Percentiles rank a stretch among this genome's conserved stretches.
Evolutionary conservation across 1,140 invertebrate genomes (phyloP).

Genomic region (Pachyrhynchus sulphureomaculatus): DNA sequence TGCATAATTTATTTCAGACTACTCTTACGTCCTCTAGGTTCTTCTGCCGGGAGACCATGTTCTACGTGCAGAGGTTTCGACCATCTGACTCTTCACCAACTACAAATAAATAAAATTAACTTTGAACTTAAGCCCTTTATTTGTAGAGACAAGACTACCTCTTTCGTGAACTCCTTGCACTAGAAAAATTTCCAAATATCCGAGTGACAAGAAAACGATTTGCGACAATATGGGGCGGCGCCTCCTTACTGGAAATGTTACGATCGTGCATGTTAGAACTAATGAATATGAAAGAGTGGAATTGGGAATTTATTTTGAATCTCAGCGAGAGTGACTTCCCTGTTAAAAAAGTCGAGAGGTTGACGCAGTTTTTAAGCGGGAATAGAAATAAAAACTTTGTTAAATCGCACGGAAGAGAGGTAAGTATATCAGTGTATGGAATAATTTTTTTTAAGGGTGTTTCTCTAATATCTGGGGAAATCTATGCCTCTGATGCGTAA

Average conservation of each 20-base stretch:
- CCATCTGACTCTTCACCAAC: no score
- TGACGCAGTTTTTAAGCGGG: conserved; percentile 81
- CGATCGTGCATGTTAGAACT: conserved; percentile 80
- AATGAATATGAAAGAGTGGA: conserved; percentile 61
- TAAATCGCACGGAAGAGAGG: conserved; percentile 93
- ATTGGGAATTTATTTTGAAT: conserved; percentile 98
- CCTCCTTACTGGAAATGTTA: conserved; percentile 88
- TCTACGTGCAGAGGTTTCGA: no score
- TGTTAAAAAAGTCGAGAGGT: conserved; percentile 78
- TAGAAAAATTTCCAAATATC: conserved; percentile 83
- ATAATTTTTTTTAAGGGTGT: no score
- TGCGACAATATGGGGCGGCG: conserved; percentile 98
- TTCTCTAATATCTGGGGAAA: no score
- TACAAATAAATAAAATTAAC: no score
- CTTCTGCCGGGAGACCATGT: no score
- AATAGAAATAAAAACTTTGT: conserved; percentile 91
- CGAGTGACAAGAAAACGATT: conserved; percentile 75
- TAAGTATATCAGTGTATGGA: no score
- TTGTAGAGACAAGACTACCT: conserved; percentile 95
- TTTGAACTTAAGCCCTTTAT: no score
- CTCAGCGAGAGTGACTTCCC: conserved; percentile 98
- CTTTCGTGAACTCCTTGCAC: conserved; percentile 75
- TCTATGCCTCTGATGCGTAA: no score
- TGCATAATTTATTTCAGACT: no score
- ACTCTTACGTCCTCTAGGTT: no score